Conservation (phyloP, 2,113 vertebrate species). For the Chloropsis cyanopogon region DNA sequence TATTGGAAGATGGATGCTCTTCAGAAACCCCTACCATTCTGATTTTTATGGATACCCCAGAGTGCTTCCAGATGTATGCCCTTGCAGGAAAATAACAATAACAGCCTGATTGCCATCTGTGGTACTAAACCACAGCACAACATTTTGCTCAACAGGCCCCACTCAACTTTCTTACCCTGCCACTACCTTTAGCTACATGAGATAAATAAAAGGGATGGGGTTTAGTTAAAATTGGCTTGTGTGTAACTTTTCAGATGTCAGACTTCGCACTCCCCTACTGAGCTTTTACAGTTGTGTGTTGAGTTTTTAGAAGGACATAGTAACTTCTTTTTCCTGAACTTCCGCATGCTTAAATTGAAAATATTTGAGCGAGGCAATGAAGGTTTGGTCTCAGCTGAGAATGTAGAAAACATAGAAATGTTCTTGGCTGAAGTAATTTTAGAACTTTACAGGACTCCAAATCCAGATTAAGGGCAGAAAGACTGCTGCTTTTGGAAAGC, state of each 20-base stretch:
- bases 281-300: not conserved
- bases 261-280: not conserved
- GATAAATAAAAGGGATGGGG: not conserved
- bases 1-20: not conserved
- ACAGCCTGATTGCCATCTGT: not conserved
- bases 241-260: not conserved
- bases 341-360: not conserved
- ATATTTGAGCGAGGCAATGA: fast-evolving
- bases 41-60: not conserved
- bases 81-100: not conserved
- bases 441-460: not conserved
- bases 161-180: not conserved
- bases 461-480: not conserved
- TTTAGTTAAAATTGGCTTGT: not conserved
- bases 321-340: not conserved
- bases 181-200: not conserved
- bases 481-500: not conserved
- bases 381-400: not conserved
- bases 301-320: not conserved
- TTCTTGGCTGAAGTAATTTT: not conserved
- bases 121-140: not conserved
- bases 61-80: not conserved
- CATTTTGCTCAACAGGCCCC: not conserved
- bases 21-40: not conserved
- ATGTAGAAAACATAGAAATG: fast-evolving